Percentiles rank a stretch among this genome's conserved stretches.
Conservation (phyloP, 2,113 vertebrate species). For the Melanerpes aurifrons region DNA sequence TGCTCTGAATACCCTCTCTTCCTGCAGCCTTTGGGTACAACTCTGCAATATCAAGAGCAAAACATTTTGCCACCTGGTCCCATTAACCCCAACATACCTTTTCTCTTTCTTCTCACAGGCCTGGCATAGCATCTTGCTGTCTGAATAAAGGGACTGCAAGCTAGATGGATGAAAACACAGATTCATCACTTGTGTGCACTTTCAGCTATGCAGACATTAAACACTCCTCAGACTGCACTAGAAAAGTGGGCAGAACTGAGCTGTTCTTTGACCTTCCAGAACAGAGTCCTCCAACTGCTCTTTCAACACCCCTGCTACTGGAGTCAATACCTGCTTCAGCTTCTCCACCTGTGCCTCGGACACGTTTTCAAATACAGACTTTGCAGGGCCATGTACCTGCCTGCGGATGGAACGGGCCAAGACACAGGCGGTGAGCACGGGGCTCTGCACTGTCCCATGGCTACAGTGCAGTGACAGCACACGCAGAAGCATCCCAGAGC, state of each 20-base stretch:
- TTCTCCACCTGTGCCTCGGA: accelerated
- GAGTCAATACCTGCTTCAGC: accelerated
- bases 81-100: slow-evolving; percentile 70
- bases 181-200: background rate
- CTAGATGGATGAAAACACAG: slow-evolving; percentile 37
- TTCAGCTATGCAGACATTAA: background rate
- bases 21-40: background rate
- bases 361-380: background rate
- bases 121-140: slow-evolving; percentile 79
- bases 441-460: accelerated
- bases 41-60: background rate
- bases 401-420: accelerated
- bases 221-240: background rate
- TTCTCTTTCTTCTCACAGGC: slow-evolving; percentile 50
- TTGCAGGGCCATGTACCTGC: background rate
- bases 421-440: accelerated
- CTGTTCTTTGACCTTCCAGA: background rate
- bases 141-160: slow-evolving; percentile 56
- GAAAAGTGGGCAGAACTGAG: background rate
- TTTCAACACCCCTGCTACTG: background rate
- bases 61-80: accelerated
- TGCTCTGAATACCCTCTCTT: background rate
- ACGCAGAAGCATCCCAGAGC: accelerated
- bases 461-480: accelerated
- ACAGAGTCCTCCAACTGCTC: background rate